Base-by-base conservation (phyloP, 2,113 vertebrate genomes). In the Indicator indicator region DNA sequence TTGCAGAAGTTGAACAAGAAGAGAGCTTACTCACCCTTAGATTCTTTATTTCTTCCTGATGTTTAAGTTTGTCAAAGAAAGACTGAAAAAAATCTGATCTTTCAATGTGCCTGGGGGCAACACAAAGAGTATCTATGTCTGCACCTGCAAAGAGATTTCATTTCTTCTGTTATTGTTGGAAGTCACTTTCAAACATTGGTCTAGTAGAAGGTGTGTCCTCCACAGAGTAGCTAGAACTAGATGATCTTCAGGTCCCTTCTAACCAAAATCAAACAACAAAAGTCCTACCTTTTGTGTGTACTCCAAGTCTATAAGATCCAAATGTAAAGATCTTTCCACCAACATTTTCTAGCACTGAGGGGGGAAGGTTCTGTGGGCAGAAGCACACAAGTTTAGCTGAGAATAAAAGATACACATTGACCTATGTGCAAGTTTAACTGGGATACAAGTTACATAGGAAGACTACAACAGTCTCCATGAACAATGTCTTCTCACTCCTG, bases 241-340 rank as follows among this genome's bases (percentile, higher is more conserved):
- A 17, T n/a, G 7, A 36, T 50, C 48, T 71, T 54, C 26, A 71
- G 17, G 24, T 17, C 24, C 44, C 24, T 50, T 71, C 33, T 48
- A 70, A 52, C n/a, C 9, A 36, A 72, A 56, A 32, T 8, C 52
- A 95, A 40, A 88, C 54, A 55, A 82, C 16, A 5, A 2, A 86
- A 92, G 8, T 73, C 68, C 70, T 98, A 99, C 99, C 99, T 99
- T 99, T 99, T 68, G 99, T 99, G 94, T 99, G 99, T n/a, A 99
- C 99, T 93, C 99, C 99, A 67, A 99, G 99, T 23, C 98, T 98
- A 79, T 99, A 99, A 17, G 99, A 99, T 28, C 99, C 99, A 98
- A 99, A 99, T 1, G 99, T 99, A 97, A 99, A 99, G 97, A 99
- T 99, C 97, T 99, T 99, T 65, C 99, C 99, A 88, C 98, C 98